Evolutionary conservation across 2,113 vertebrate species (phyloP).

Genomic region (Hemiprocne comata): DNA sequence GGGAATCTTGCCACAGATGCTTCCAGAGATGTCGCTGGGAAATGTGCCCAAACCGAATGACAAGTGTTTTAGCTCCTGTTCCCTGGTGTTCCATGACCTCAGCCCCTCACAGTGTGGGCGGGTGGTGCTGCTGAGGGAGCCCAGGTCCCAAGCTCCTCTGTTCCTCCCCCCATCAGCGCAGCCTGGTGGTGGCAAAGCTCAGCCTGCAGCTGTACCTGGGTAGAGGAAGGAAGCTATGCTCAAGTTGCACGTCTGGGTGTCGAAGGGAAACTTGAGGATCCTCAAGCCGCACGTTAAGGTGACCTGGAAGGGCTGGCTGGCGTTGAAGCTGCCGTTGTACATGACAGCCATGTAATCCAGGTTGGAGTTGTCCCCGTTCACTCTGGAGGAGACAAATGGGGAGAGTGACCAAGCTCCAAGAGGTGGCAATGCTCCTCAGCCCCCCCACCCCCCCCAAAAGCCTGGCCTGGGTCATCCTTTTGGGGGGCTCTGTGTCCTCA

Average conservation of each 20-base stretch:
- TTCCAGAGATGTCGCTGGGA: not conserved
- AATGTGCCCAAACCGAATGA: not conserved
- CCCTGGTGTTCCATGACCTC: not conserved
- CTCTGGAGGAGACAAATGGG: conserved; percentile 8
- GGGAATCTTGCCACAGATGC: not conserved
- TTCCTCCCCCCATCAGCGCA: no score
- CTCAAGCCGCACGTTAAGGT: conserved; percentile 51
- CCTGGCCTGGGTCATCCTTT: not conserved
- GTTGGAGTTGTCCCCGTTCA: not conserved
- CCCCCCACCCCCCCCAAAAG: no score
- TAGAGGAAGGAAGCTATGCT: not conserved
- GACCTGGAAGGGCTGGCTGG: conserved; percentile 18
- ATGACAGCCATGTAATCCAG: not conserved
- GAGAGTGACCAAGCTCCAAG: not conserved
- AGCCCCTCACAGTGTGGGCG: accelerated
- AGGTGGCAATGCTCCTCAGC: accelerated
- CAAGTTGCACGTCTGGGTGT: conserved; percentile 55
- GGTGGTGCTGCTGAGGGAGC: not conserved
- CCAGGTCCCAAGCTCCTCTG: not conserved
- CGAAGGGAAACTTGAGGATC: conserved; percentile 70
- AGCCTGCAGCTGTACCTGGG: conserved; percentile 13
- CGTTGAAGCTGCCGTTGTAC: conserved; percentile 11
- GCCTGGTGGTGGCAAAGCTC: no score
- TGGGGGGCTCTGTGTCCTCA: accelerated
- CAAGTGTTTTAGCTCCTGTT: not conserved